Evolutionary conservation across 1,140 invertebrate species (phyloP), one percentile per base, ranked within the genome.

Genomic region (Lordiphosa mommai): DNA sequence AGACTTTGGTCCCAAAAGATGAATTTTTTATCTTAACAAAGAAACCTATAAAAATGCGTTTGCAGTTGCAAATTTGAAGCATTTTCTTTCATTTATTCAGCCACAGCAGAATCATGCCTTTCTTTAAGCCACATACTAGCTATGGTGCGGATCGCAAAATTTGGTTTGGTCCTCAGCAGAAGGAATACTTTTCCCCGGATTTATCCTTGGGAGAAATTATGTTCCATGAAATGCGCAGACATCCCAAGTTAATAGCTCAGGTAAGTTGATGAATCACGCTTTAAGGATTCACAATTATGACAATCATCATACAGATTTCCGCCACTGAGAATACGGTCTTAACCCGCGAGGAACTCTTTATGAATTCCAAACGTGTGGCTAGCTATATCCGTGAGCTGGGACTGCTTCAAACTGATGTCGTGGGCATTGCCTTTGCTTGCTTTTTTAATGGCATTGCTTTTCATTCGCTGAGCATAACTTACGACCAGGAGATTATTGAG

Each of bases 131-230:
- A 30, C 14, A 32, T 13, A 57, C 10, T 6, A 38, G 7, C 29
- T 67, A 50, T 27, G 46, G 63, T 57, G 4, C 10, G 2, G 16
- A 46, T 0, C n/a, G 3, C 0, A 64, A 58, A 12, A 41, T 58
- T 9, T 68, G 60, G 60, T 20, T 12, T n/a, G 32, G 40, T 34
- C 10, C 32, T 0, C 30, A 47, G 1, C 14, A 37, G 1, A 7
- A 10, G 14, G 3, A 13, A 1, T 32, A 29, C 4, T 65, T 53
- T 13, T 23, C 32, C 8, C 23, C 34, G 5, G 44, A 69, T 20
- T 16, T 44, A 10, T 69, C 55, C 5, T 13, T 65, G 2, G 65
- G 65, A 2, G 61, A 43, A 16, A 43, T 65, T 6, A 48, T 64
- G 4, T 64, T 48, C 20, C 41, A 64, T 13, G 41, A 64, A 16